Evolutionary conservation across 2,113 vertebrate genomes (phyloP).

Genomic region (Phalacrocorax carbo): DNA sequence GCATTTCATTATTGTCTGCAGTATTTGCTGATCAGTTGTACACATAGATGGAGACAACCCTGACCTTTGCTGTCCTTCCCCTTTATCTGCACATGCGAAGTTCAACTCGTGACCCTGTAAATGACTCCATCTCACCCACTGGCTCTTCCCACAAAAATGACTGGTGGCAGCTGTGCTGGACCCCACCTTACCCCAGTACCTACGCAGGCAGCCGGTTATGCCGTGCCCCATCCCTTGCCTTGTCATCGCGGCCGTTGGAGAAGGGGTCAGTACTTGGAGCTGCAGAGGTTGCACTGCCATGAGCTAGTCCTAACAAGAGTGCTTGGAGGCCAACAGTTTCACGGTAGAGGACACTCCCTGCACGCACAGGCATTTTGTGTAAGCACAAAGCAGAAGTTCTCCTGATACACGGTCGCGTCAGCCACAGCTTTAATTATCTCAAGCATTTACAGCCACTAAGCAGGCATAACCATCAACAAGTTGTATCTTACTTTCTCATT

Average conservation of each 20-base stretch:
- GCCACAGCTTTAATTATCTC: not conserved
- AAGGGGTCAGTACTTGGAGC: not conserved
- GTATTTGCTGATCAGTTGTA: not conserved
- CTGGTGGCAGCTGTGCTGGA: not conserved
- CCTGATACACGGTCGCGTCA: rapidly evolving
- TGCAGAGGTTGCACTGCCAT: not conserved
- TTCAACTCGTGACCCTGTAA: not conserved
- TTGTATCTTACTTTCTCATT: not conserved
- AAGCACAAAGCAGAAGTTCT: not conserved
- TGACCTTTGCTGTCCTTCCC: not conserved
- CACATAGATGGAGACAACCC: rapidly evolving
- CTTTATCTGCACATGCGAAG: not conserved
- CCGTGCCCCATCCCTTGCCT: not conserved
- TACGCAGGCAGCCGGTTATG: not conserved
- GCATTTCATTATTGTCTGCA: not conserved
- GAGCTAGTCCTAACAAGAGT: not conserved
- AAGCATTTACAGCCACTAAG: not conserved
- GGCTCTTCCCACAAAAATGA: not conserved
- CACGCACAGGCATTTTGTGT: not conserved
- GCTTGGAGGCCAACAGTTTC: not conserved
- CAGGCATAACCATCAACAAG: not conserved
- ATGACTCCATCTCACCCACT: not conserved
- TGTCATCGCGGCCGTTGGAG: not conserved
- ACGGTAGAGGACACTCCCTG: not conserved
- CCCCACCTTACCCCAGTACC: rapidly evolving